Percentiles rank a stretch among this genome's conserved stretches.
phyloP scores from a whole-genome alignment of 2,888 invertebrate species.

The Anodontia alba region DNA sequence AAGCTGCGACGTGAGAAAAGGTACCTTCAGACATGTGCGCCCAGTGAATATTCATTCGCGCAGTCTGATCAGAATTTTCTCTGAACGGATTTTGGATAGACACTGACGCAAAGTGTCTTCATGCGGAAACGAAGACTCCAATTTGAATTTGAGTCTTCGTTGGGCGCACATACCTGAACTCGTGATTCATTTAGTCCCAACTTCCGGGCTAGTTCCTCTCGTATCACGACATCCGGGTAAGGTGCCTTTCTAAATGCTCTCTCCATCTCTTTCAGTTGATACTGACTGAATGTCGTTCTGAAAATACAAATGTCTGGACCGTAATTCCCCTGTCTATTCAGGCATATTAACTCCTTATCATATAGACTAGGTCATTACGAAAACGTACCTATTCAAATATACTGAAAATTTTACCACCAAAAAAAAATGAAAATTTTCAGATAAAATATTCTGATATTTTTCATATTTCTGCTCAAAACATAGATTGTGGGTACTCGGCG shows the following conservation, averaged over 20 bases:
- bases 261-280: conserved; percentile 96
- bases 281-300: conserved; percentile 98
- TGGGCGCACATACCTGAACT: conserved; percentile 86
- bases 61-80: no score
- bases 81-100: no score
- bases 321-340: neutral
- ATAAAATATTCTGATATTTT: neutral
- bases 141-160: no score
- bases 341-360: neutral
- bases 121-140: no score
- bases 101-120: no score
- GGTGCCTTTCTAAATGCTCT: conserved; percentile 97
- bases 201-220: conserved; percentile 96
- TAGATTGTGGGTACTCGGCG: no score
- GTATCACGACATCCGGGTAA: conserved; percentile 97
- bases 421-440: neutral
- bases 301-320: conserved; percentile 5
- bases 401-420: neutral
- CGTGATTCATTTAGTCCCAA: conserved; percentile 93
- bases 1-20: no score
- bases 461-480: neutral
- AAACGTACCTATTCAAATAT: neutral
- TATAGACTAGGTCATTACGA: neutral
- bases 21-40: no score
- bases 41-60: no score